Percentiles rank a stretch among this genome's conserved stretches.
Evolutionary conservation across 2,797 vertebrate genomes (phyloP).

Genomic region (Galagoides demidoff): DNA sequence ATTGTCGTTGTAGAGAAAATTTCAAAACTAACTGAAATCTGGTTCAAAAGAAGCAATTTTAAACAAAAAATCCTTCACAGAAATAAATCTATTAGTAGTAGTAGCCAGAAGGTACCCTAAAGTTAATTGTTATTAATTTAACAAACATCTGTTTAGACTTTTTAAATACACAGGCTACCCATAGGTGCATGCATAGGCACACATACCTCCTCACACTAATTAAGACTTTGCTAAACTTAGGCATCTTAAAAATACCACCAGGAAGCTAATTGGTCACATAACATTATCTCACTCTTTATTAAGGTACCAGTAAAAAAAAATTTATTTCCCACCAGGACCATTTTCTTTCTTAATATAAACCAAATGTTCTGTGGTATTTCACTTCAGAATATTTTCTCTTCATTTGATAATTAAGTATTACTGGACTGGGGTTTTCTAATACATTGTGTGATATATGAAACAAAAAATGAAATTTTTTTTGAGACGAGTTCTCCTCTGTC

Average conservation of each 20-base stretch:
- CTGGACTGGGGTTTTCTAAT: background rate
- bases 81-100: constrained; percentile 22
- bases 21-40: constrained; percentile 9
- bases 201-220: background rate
- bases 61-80: background rate
- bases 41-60: background rate
- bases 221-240: constrained; percentile 50
- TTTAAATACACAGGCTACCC: background rate
- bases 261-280: background rate
- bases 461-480: background rate
- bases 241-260: constrained; percentile 45
- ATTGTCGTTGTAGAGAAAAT: background rate
- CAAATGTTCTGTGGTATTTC: constrained; percentile 43
- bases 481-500: background rate
- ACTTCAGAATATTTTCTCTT: constrained; percentile 49
- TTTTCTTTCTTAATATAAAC: constrained; percentile 57
- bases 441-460: background rate
- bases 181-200: background rate
- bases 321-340: constrained; percentile 27
- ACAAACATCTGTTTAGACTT: constrained; percentile 33
- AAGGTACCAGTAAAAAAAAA: constrained; percentile 16
- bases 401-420: constrained; percentile 34
- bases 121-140: background rate
- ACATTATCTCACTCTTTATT: constrained; percentile 55
- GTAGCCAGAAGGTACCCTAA: background rate